Evolutionary conservation across 2,113 vertebrate species (phyloP).

Genomic region (Leptodactylus fuscus): DNA sequence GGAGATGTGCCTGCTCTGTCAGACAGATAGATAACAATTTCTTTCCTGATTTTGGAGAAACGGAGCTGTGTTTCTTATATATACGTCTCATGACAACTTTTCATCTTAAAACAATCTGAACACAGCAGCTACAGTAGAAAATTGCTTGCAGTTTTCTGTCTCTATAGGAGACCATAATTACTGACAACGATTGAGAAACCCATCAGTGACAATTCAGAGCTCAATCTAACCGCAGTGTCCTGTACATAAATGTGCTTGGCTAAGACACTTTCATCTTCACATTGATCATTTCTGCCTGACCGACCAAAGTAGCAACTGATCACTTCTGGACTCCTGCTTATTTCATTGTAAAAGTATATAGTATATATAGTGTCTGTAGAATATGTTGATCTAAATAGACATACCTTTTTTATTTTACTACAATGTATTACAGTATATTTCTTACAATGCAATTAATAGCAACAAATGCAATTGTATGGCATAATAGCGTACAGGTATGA

Average conservation of each 20-base stretch:
- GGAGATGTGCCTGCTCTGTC: slow-evolving; percentile 61
- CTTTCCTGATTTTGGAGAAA: slow-evolving; percentile 61
- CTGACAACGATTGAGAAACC: slow-evolving; percentile 71
- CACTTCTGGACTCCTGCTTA: neutral
- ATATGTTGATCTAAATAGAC: neutral
- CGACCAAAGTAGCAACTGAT: neutral
- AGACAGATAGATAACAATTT: slow-evolving; percentile 60
- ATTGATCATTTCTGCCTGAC: slow-evolving; percentile 45
- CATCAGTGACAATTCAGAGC: slow-evolving; percentile 68
- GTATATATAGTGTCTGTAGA: too few species aligned
- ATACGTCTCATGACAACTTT: slow-evolving; percentile 71
- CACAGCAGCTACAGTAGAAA: slow-evolving; percentile 71
- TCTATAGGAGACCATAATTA: slow-evolving; percentile 70
- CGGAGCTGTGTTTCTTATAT: slow-evolving; percentile 61
- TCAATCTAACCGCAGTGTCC: slow-evolving; percentile 64
- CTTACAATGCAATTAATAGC: too few species aligned
- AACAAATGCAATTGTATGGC: too few species aligned
- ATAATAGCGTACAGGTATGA: too few species aligned
- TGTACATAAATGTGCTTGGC: slow-evolving; percentile 54
- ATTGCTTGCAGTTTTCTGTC: slow-evolving; percentile 70
- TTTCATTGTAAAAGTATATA: neutral
- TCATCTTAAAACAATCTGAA: slow-evolving; percentile 73
- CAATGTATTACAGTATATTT: too few species aligned
- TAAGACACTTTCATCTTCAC: slow-evolving; percentile 65
- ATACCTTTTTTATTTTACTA: too few species aligned